These are phyloP conservation scores for Trachops cirrhosus DNA, from an alignment of 2,797 vertebrate species.

Conservation along the genomic window DNA sequence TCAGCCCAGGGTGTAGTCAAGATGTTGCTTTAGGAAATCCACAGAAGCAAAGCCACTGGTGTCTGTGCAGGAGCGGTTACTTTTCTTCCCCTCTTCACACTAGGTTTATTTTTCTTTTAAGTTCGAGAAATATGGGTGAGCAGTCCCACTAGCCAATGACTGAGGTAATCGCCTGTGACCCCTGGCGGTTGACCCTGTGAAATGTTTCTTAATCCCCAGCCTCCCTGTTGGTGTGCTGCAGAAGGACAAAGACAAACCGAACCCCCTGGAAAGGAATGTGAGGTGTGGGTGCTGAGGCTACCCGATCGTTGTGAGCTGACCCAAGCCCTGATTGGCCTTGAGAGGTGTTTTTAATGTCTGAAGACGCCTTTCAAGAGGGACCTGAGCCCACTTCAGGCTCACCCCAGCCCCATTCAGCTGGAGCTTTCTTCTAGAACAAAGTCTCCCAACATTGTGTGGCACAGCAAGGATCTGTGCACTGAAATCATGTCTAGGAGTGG, in stretches of 20 bases:
- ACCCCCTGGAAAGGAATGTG: neutral
- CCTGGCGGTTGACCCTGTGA: neutral
- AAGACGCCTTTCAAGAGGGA: neutral
- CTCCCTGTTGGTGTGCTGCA: neutral
- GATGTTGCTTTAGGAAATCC: constrained; percentile 90
- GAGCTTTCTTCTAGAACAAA: neutral
- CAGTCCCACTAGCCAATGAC: neutral
- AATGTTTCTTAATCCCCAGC: neutral
- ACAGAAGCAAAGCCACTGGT: neutral
- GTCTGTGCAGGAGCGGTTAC: neutral
- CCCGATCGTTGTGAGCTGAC: neutral
- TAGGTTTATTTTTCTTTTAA: neutral
- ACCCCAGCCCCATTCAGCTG: neutral
- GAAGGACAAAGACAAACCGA: neutral
- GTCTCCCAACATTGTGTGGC: neutral
- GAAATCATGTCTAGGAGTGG: neutral
- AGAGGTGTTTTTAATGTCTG: neutral
- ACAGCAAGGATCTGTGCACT: neutral
- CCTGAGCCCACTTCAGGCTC: neutral
- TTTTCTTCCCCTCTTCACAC: neutral
- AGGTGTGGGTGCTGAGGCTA: neutral
- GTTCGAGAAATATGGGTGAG: constrained; percentile 13
- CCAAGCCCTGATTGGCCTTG: neutral
- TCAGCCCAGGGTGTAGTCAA: constrained; percentile 93
- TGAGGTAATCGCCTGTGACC: neutral